phyloP scores from a whole-genome alignment of 2,888 invertebrate genomes.

The Cosmorhoe ocellata region DNA sequence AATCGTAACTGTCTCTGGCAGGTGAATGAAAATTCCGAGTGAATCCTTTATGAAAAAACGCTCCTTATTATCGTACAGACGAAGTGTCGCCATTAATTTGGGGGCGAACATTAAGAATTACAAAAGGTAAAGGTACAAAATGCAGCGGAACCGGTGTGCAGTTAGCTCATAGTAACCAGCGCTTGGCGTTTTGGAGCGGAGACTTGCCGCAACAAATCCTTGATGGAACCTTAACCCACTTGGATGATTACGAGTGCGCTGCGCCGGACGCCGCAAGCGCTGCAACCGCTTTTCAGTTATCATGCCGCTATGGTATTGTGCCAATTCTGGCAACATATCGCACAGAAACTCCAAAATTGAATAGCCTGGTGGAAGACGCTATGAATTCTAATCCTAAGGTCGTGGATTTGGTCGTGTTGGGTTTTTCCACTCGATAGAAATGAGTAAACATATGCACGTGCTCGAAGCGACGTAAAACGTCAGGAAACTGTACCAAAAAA shows the following conservation, averaged over 20 bases:
- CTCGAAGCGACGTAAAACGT: too few relatives aligned
- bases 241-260: constrained; percentile 78
- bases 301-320: constrained; percentile 36
- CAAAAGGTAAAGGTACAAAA: constrained; percentile 65
- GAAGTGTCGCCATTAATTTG: constrained; percentile 58
- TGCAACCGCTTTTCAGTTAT: constrained; percentile 58
- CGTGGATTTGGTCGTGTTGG: not conserved
- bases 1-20: constrained; percentile 53
- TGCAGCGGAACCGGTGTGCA: constrained; percentile 76
- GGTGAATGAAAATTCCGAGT: constrained; percentile 58
- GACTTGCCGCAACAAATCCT: constrained; percentile 82
- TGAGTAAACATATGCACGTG: not conserved
- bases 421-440: too few relatives aligned
- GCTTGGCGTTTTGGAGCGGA: constrained; percentile 78
- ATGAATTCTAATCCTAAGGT: not conserved
- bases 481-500: too few relatives aligned
- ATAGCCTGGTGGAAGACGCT: not conserved
- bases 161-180: constrained; percentile 76
- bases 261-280: constrained; percentile 50
- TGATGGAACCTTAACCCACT: constrained; percentile 82
- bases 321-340: constrained; percentile 15
- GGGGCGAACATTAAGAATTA: constrained; percentile 40
- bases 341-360: constrained; percentile 3
- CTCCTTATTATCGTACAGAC: constrained; percentile 57
- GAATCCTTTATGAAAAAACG: constrained; percentile 43